phyloP scores from a whole-genome alignment of 2,888 invertebrate genomes.

The Patella pellucida region DNA sequence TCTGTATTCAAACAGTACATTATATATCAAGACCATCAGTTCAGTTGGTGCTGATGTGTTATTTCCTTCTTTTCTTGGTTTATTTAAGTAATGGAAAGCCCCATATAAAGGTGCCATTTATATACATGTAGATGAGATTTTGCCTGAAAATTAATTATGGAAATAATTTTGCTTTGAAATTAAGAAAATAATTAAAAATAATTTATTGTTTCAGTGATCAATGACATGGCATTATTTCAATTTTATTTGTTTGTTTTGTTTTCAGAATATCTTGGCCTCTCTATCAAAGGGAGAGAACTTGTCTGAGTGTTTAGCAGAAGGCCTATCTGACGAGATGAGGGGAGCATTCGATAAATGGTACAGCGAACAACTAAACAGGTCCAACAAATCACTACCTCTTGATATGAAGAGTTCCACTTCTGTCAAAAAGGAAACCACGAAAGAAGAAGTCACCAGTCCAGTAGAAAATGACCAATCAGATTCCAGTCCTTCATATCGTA shows the following conservation, averaged over 20 bases:
- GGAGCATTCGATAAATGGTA: slow-evolving; percentile 94
- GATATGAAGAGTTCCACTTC: slow-evolving; percentile 13
- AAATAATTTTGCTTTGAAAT: not conserved
- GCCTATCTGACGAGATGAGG: slow-evolving; percentile 81
- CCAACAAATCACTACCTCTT: not conserved
- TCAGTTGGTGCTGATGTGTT: too few relatives aligned
- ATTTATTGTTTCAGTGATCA: too few relatives aligned
- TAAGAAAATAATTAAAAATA: not conserved
- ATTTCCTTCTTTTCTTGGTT: too few relatives aligned
- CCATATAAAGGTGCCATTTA: too few relatives aligned
- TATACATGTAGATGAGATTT: too few relatives aligned
- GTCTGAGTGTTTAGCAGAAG: slow-evolving; percentile 73
- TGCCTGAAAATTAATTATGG: not conserved
- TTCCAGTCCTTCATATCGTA: slow-evolving; percentile 32
- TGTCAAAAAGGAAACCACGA: slow-evolving; percentile 18
- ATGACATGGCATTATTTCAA: not conserved
- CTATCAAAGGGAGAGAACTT: slow-evolving; percentile 82
- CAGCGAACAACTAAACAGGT: slow-evolving; percentile 69
- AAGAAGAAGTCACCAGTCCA: slow-evolving; percentile 32
- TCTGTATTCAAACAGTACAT: too few relatives aligned
- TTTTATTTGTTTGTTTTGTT: slow-evolving; percentile 27
- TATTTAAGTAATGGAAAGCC: too few relatives aligned
- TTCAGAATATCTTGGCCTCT: slow-evolving; percentile 77
- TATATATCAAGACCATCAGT: too few relatives aligned
- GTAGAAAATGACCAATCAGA: slow-evolving; percentile 15